phyloP scores from a whole-genome alignment of 2,797 vertebrate genomes.

The Helostoma temminkii region DNA sequence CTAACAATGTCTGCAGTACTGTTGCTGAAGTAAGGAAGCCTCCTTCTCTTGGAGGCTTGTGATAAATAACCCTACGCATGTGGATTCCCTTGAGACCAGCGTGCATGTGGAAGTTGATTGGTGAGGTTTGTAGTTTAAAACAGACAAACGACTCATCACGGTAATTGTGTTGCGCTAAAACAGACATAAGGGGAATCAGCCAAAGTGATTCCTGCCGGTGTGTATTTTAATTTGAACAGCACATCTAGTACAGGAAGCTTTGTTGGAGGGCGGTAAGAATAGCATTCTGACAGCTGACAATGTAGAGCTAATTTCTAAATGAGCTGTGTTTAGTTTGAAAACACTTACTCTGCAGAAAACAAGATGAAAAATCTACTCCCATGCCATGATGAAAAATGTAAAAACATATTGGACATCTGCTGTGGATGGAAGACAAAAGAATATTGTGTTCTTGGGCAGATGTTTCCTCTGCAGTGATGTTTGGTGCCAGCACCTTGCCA shows the following conservation, averaged over 20 bases:
- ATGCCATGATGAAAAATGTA: constrained; percentile 91
- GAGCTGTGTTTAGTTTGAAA: constrained; percentile 83
- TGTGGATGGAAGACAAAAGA: constrained; percentile 79
- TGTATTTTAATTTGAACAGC: constrained; percentile 52
- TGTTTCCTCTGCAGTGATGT: constrained; percentile 80
- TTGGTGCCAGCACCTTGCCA: constrained; percentile 65
- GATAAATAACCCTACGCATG: constrained; percentile 51
- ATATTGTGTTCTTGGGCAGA: constrained; percentile 82
- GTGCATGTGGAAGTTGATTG: constrained; percentile 50
- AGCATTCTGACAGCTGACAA: constrained; percentile 63
- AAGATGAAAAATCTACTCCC: constrained; percentile 83
- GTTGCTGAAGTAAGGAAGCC: constrained; percentile 34
- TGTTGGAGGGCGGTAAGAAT: constrained; percentile 18
- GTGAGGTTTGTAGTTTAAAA: constrained; percentile 50
- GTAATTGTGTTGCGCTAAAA: constrained; percentile 46
- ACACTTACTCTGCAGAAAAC: constrained; percentile 89
- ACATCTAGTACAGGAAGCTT: constrained; percentile 11
- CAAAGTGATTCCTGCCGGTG: constrained; percentile 16
- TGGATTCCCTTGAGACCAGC: constrained; percentile 47
- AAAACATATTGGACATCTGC: constrained; percentile 91
- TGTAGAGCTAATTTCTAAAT: constrained; percentile 85
- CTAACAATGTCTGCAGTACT: constrained; percentile 13
- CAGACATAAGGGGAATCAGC: constrained; percentile 45
- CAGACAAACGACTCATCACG: constrained; percentile 57
- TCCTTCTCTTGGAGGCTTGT: constrained; percentile 28